phyloP scores from a whole-genome alignment of 2,797 vertebrate species.

The Rachycentron canadum region DNA sequence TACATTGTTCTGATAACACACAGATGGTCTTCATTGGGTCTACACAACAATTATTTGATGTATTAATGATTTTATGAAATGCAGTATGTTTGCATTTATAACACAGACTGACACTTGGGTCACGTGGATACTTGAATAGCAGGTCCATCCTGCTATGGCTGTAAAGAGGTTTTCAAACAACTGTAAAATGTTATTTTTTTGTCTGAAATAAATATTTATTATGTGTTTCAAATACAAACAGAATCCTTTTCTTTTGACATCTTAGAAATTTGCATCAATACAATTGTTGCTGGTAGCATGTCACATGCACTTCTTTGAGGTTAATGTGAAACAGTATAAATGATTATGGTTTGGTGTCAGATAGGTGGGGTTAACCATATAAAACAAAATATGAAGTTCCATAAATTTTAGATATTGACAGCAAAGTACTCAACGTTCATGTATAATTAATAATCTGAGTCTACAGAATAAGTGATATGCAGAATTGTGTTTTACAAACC shows the following conservation, averaged over 20 bases:
- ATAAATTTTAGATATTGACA: slow-evolving; percentile 28
- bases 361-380: slow-evolving; percentile 20
- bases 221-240: slow-evolving; percentile 78
- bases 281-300: not conserved
- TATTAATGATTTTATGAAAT: slow-evolving; percentile 63
- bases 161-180: slow-evolving; percentile 76
- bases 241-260: not conserved
- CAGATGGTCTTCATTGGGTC: slow-evolving; percentile 45
- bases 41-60: slow-evolving; percentile 25
- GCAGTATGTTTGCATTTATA: slow-evolving; percentile 36
- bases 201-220: slow-evolving; percentile 86
- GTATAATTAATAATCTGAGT: slow-evolving; percentile 13
- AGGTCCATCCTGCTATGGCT: slow-evolving; percentile 69
- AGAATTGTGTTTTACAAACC: slow-evolving; percentile 24
- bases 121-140: slow-evolving; percentile 70
- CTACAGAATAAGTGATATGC: slow-evolving; percentile 12
- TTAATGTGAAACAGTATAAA: slow-evolving; percentile 21
- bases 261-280: not conserved
- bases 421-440: slow-evolving; percentile 25
- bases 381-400: slow-evolving; percentile 44
- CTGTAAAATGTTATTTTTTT: slow-evolving; percentile 82
- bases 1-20: slow-evolving; percentile 52
- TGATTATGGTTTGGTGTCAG: slow-evolving; percentile 15
- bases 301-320: not conserved
- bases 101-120: slow-evolving; percentile 21